phyloP scores from a whole-genome alignment of 2,113 vertebrate species.

The Phalacrocorax aristotelis region DNA sequence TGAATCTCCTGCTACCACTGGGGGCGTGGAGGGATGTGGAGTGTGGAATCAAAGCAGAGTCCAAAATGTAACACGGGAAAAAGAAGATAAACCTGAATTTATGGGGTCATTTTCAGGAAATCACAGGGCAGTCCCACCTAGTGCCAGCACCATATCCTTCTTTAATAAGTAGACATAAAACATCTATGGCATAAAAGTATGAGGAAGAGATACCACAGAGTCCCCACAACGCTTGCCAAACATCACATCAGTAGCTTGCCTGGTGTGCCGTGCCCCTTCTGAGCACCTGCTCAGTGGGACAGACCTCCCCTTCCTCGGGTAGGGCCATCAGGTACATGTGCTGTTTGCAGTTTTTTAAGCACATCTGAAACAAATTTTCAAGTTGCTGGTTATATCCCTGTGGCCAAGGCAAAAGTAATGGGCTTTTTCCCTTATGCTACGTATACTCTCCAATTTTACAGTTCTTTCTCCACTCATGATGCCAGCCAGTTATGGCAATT shows the following conservation, averaged over 20 bases:
- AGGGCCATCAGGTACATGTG: accelerated
- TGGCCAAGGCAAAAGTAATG: neutral
- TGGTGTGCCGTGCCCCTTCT: accelerated
- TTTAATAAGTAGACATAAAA: neutral
- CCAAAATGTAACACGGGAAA: neutral
- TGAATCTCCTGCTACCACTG: neutral
- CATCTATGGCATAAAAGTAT: neutral
- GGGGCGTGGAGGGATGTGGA: too few relatives aligned
- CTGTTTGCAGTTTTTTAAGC: neutral
- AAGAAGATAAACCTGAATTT: neutral
- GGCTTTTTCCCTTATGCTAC: accelerated
- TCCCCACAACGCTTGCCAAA: neutral
- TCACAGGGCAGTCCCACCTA: neutral
- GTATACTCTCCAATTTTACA: neutral
- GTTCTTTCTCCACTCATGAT: neutral
- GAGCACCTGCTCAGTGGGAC: accelerated
- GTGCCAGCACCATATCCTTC: neutral
- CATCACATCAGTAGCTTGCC: neutral
- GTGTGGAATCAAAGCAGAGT: neutral
- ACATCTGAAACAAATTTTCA: neutral
- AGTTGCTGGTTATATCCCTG: neutral
- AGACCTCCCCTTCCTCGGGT: neutral
- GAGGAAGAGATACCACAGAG: neutral
- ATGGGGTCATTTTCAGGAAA: neutral
- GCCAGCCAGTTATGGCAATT: neutral